Conservation (phyloP, 2,113 vertebrate genomes). For the Osmerus mordax region DNA sequence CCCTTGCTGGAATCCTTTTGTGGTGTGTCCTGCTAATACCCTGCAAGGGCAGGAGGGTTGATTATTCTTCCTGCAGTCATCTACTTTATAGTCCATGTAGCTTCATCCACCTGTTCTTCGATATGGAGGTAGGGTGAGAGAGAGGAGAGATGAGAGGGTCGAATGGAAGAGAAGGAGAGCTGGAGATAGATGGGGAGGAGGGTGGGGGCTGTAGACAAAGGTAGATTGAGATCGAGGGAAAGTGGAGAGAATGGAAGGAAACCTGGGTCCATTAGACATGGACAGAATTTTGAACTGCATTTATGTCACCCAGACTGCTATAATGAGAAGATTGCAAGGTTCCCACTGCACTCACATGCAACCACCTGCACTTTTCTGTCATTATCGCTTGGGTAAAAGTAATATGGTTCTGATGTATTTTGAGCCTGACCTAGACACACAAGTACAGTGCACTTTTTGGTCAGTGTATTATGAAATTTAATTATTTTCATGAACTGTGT, state of each 20-base stretch:
- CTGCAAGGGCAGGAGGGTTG: background rate
- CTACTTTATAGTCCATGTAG: background rate
- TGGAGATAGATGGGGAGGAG: background rate
- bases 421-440: no score
- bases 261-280: background rate
- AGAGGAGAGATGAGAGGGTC: background rate
- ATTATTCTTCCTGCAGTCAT: background rate
- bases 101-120: background rate
- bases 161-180: background rate
- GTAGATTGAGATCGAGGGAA: background rate
- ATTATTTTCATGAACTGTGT: no score
- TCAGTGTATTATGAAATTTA: no score
- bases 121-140: background rate
- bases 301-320: background rate
- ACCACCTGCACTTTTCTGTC: background rate
- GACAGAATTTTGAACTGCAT: background rate
- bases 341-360: background rate
- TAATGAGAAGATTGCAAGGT: background rate
- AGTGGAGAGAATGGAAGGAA: background rate
- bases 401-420: no score
- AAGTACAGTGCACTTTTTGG: no score
- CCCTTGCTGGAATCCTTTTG: background rate
- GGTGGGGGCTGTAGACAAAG: background rate
- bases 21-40: background rate
- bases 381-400: background rate